Evolutionary conservation across 2,113 vertebrate species (phyloP).

Genomic region (Microcebus tavaratra): DNA sequence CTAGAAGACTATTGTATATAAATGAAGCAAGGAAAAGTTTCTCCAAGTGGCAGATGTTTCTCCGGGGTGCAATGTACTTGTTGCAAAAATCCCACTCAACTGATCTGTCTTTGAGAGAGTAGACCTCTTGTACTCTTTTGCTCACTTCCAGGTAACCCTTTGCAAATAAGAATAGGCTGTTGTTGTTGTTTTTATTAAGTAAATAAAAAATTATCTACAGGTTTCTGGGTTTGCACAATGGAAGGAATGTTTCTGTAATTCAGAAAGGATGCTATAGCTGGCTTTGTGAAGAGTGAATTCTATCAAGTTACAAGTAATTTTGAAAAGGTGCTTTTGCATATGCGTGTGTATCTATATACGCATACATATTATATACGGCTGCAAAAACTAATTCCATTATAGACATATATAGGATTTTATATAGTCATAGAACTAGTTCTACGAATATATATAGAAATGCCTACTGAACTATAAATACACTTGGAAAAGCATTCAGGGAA

Average conservation of each 20-base stretch:
- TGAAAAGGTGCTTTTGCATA: neutral
- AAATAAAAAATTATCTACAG: neutral
- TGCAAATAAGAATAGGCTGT: neutral
- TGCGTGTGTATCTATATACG: neutral
- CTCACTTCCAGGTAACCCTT: neutral
- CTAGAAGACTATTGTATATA: neutral
- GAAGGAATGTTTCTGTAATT: neutral
- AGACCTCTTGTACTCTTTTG: neutral
- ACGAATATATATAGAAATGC: neutral
- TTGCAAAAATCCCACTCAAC: neutral
- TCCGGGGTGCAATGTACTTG: neutral
- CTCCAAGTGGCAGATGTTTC: neutral
- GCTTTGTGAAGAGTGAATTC: neutral
- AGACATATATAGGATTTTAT: neutral
- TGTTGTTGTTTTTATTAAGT: neutral
- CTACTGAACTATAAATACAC: neutral
- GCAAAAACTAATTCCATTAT: neutral
- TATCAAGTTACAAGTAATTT: neutral
- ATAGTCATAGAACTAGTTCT: neutral
- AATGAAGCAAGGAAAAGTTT: neutral
- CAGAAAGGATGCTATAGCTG: neutral
- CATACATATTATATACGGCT: neutral
- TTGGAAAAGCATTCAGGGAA: neutral
- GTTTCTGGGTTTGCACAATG: neutral
- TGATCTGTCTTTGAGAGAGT: neutral